These are phyloP conservation scores for Tetrax tetrax DNA, from an alignment of 2,113 vertebrate genomes.

Conservation along the genomic window DNA sequence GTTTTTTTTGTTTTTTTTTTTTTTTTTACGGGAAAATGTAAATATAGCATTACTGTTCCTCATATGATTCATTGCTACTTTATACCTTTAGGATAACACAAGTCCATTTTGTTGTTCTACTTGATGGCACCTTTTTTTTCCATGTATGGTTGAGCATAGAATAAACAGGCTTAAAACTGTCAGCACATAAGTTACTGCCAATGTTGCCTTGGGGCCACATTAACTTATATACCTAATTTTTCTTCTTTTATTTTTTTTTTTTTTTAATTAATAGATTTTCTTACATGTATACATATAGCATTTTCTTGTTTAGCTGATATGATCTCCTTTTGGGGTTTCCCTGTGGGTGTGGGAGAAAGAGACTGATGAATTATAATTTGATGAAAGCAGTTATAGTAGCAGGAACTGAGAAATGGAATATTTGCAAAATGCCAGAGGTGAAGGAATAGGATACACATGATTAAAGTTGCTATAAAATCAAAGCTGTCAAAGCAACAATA, in stretches of 20 bases:
- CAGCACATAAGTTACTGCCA: slow-evolving; percentile 60
- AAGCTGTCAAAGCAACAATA: slow-evolving; percentile 77
- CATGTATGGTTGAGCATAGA: slow-evolving; percentile 47
- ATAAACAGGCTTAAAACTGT: slow-evolving; percentile 72
- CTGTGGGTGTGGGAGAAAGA: slow-evolving; percentile 17
- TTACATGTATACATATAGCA: slow-evolving; percentile 62
- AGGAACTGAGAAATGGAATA: slow-evolving; percentile 70
- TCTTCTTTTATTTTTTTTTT: slow-evolving; percentile 30
- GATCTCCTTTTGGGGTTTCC: slow-evolving; percentile 48
- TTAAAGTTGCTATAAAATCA: slow-evolving; percentile 78
- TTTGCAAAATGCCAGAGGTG: slow-evolving; percentile 80
- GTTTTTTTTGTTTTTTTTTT: no score
- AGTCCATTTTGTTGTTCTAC: slow-evolving; percentile 54
- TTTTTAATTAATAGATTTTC: slow-evolving; percentile 73
- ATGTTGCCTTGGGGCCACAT: slow-evolving; percentile 66
- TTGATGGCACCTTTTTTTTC: slow-evolving; percentile 34
- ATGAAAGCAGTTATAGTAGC: slow-evolving; percentile 71
- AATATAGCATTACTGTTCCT: slow-evolving; percentile 8
- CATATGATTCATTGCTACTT: slow-evolving; percentile 56
- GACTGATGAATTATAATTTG: slow-evolving; percentile 72
- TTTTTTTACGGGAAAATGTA: slow-evolving; percentile 15
- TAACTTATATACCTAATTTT: slow-evolving; percentile 66
- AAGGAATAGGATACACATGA: slow-evolving; percentile 77
- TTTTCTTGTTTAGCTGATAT: slow-evolving; percentile 67
- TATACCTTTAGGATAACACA: slow-evolving; percentile 67